Evolutionary conservation across 2,113 vertebrate genomes (phyloP).

Genomic region (Podocnemis expansa): DNA sequence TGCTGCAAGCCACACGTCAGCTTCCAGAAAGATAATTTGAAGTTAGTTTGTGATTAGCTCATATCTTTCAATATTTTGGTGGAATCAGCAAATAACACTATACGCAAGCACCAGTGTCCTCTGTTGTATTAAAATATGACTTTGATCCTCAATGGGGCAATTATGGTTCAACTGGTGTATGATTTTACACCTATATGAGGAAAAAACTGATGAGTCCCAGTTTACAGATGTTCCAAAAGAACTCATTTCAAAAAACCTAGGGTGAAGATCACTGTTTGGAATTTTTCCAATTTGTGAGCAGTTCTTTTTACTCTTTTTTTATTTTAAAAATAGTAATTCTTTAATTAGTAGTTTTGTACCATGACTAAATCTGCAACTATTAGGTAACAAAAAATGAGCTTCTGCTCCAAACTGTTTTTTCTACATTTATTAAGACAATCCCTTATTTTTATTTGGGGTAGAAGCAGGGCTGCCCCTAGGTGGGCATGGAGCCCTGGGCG

Average conservation of each 20-base stretch:
- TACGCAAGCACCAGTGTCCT: neutral
- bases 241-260: neutral
- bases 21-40: neutral
- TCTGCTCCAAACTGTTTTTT: neutral
- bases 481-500: no score
- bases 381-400: neutral
- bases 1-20: neutral
- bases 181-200: neutral
- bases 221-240: neutral
- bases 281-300: neutral
- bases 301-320: neutral
- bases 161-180: neutral
- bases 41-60: neutral
- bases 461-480: no score
- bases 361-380: neutral
- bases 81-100: neutral
- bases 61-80: neutral
- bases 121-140: neutral
- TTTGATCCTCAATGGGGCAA: constrained; percentile 6
- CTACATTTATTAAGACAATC: neutral
- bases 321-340: neutral
- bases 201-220: neutral
- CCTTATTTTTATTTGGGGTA: neutral
- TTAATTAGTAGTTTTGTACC: neutral
- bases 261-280: neutral